Evolutionary conservation across 53 echinoderm and acorn worm genomes (phyloP).

Genomic region (Actinopyga echinites): DNA sequence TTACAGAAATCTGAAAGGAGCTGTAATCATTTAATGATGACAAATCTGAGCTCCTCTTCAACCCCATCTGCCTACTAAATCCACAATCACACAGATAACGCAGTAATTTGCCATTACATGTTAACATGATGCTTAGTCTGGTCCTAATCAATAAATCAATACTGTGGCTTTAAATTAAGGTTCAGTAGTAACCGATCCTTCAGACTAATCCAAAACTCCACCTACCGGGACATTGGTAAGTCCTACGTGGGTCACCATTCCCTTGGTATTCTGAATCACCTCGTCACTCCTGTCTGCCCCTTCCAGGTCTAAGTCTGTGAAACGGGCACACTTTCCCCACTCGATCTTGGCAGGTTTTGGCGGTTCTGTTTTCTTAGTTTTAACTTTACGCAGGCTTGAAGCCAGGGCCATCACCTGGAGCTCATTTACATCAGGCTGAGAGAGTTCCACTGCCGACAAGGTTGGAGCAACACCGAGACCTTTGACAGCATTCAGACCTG

Average conservation of each 20-base stretch:
- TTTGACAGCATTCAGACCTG: slow-evolving; percentile 89
- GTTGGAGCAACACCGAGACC: slow-evolving; percentile 67
- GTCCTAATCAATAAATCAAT: no score
- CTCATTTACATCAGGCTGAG: slow-evolving; percentile 86
- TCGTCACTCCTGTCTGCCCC: slow-evolving; percentile 5
- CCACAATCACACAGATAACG: no score
- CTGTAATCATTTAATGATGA: no score
- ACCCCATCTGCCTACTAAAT: no score
- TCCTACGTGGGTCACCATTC: background rate
- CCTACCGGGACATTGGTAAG: slow-evolving; percentile 3
- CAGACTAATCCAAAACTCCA: background rate
- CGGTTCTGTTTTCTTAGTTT: background rate
- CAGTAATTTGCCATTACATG: no score
- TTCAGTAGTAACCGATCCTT: no score
- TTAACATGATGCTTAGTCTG: no score
- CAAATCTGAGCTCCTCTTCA: no score
- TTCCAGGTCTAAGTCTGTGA: background rate
- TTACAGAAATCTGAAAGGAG: no score
- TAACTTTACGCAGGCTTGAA: slow-evolving; percentile 73
- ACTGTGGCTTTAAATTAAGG: no score
- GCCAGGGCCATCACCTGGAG: slow-evolving; percentile 89
- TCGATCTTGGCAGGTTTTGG: slow-evolving; percentile 33
- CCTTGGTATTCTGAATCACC: slow-evolving; percentile 20
- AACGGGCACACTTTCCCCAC: slow-evolving; percentile 55
- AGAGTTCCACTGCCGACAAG: slow-evolving; percentile 73